These are phyloP conservation scores for Platichthys flesus DNA, from an alignment of 2,113 vertebrate genomes.

Conservation along the genomic window DNA sequence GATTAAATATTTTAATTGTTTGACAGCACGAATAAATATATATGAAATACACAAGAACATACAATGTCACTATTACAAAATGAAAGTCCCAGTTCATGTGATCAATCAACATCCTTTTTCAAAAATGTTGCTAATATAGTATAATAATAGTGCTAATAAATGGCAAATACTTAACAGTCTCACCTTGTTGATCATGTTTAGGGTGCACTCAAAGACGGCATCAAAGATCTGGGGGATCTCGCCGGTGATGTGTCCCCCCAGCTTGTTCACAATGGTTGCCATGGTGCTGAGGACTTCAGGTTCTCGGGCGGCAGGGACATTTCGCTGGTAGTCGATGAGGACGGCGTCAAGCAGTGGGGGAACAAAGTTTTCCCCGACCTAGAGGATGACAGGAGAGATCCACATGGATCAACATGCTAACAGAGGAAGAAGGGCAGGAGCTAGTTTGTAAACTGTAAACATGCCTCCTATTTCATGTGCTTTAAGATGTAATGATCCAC, in stretches of 20 bases:
- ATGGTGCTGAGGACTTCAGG: conserved; percentile 99
- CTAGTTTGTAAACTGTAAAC: too few relatives aligned
- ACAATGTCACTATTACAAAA: too few relatives aligned
- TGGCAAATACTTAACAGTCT: neutral
- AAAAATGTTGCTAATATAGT: too few relatives aligned
- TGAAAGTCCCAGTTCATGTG: too few relatives aligned
- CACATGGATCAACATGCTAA: neutral
- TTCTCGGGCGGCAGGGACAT: conserved; percentile 96
- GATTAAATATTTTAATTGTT: too few relatives aligned
- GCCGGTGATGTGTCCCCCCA: conserved; percentile 96
- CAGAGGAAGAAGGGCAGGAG: neutral
- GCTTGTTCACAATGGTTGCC: conserved; percentile 99
- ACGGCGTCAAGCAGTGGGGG: conserved; percentile 96
- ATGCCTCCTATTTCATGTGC: too few relatives aligned
- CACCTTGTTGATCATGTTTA: conserved; percentile 99
- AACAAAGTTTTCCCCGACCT: conserved; percentile 99
- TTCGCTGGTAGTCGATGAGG: conserved; percentile 99
- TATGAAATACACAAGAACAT: too few relatives aligned
- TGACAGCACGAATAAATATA: too few relatives aligned
- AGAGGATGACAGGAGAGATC: conserved; percentile 10
- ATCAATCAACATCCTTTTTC: too few relatives aligned
- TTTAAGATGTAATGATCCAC: too few relatives aligned
- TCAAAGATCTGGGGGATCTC: conserved; percentile 99
- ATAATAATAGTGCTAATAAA: neutral
- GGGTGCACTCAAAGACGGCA: conserved; percentile 98